Base-by-base conservation (phyloP, 2,113 vertebrate species). In the Malaclemys terrapin region DNA sequence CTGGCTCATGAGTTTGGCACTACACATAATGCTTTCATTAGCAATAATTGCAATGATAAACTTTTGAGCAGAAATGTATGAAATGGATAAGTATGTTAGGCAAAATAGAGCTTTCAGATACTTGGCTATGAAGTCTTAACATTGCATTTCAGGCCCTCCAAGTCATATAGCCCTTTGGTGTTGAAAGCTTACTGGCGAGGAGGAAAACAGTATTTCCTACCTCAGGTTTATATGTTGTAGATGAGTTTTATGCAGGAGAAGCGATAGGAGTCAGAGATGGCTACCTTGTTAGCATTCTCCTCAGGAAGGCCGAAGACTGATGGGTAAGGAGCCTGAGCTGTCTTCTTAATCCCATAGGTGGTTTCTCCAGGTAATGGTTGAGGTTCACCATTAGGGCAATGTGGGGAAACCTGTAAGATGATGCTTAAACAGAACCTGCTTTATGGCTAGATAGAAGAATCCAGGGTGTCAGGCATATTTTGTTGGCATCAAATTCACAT, bases 41-140 rank as follows among this genome's bases (percentile, higher is more conserved):
- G 84, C 76, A 96, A 95, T 95, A 96, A 97, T 59, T 93, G 72
- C 84, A 94, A 0, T 91, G 90, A 97, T 91, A 95, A 97, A 97
- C 56, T 95, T 94, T 81, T 89, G 91, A 94, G 79, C n/a, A 90
- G 89, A 87, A 91, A 93, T 65, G n/a, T 24, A 17, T 91, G 90
- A 89, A 82, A 82, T 2, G 76, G 50, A 89, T 88, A 82, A 50
- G 52, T 35, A 76, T 87, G 78, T 82, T 22, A 78, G 78, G 83
- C 38, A 94, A 96, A 93, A 90, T 42, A 78, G 89, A 96, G 72
- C 22, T 85, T 85, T 85, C 45, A 54, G 79, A 62, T 4, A 54
- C 53, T 78, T 84, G 80, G 45, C 0, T 42, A 87, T 72, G 87
- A 96, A 94, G 84, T 14, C 10, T 76, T 45, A 27, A 57, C 19